phyloP scores from a whole-genome alignment of 2,888 invertebrate species.

The Drosophila longiperda region DNA sequence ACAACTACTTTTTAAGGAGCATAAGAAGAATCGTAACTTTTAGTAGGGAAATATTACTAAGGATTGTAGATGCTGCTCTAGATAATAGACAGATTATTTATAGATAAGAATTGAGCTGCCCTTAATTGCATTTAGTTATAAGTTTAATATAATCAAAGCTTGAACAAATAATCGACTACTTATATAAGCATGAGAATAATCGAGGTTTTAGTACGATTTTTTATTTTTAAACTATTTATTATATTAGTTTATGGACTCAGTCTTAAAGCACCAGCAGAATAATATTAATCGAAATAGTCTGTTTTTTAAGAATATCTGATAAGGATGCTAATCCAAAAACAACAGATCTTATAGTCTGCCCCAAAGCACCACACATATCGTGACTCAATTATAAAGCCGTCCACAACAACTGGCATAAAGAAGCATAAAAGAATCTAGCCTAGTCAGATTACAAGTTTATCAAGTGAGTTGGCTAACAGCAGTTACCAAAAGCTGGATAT shows the following conservation, averaged over 20 bases:
- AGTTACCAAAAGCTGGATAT: constrained; percentile 5
- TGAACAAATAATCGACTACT: not conserved
- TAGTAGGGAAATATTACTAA: not conserved
- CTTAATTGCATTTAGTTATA: not conserved
- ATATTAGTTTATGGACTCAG: not conserved
- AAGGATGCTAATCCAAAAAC: not conserved
- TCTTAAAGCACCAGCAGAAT: not conserved
- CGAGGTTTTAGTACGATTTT: no score
- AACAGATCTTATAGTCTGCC: not conserved
- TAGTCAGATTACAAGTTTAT: constrained; percentile 17
- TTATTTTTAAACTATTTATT: not conserved
- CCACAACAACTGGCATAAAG: not conserved
- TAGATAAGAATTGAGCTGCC: not conserved
- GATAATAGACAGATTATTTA: no score
- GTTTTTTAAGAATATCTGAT: not conserved
- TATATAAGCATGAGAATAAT: not conserved
- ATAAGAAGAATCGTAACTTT: not conserved
- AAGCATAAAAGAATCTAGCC: constrained; percentile 4
- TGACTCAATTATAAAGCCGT: constrained; percentile 3
- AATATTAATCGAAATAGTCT: not conserved
- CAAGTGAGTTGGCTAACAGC: constrained; percentile 25
- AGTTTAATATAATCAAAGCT: not conserved
- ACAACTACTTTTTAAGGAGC: not conserved
- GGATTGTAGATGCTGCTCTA: not conserved
- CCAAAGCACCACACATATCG: not conserved